Percentiles rank a stretch among this genome's conserved stretches.
phyloP scores from a whole-genome alignment of 2,797 vertebrate genomes.

The Anolis apletophallus region DNA sequence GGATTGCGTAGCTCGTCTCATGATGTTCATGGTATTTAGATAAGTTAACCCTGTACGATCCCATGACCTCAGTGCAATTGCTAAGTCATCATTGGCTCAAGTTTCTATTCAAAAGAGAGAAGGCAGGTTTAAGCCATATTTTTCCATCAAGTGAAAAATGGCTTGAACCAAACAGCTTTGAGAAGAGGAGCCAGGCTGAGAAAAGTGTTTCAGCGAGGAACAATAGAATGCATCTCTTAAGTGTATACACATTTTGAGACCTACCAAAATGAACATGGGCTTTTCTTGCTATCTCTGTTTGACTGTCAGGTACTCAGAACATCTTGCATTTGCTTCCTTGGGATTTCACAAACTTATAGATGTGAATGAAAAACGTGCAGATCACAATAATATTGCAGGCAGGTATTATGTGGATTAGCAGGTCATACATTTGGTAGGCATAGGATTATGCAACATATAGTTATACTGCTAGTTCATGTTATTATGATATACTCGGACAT shows the following conservation, averaged over 20 bases:
- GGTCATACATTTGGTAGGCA: background rate
- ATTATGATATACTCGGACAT: background rate
- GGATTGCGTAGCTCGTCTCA: constrained; percentile 2
- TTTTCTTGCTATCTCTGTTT: background rate
- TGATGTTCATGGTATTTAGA: constrained; percentile 16
- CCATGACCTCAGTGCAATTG: background rate
- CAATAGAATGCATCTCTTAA: background rate
- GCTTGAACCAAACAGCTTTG: background rate
- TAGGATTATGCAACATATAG: background rate
- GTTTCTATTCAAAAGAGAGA: background rate
- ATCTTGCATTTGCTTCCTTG: background rate
- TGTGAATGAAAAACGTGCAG: background rate
- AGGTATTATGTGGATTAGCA: background rate
- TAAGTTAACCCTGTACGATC: constrained; percentile 23
- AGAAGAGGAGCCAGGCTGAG: background rate
- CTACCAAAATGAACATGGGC: background rate
- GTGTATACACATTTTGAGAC: background rate
- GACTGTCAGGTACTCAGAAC: background rate
- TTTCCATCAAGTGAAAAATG: background rate
- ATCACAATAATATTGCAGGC: background rate
- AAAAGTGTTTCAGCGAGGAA: background rate
- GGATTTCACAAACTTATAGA: background rate
- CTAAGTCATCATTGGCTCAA: background rate
- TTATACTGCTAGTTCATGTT: background rate
- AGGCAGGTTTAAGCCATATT: background rate